Evolutionary conservation across 2,113 vertebrate species (phyloP).

Genomic region (Sarotherodon lohbergeri): DNA sequence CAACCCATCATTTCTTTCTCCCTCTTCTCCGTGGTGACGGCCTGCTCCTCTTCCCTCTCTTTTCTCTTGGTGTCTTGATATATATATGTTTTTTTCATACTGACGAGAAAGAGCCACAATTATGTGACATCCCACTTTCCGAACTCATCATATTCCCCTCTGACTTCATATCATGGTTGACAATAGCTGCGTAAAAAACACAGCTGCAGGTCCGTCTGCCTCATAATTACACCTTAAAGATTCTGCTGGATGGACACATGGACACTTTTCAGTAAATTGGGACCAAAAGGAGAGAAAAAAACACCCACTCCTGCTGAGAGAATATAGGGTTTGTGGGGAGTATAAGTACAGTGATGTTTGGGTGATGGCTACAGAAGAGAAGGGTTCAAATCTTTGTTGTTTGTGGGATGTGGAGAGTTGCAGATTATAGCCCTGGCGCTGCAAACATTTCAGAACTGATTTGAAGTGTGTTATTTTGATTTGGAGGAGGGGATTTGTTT

Average conservation of each 20-base stretch:
- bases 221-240: constrained; percentile 12
- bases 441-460: not conserved
- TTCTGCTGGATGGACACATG: not conserved
- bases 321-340: not conserved
- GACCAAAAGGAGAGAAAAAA: not conserved
- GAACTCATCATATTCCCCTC: not conserved
- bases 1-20: not conserved
- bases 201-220: not conserved
- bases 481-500: not conserved
- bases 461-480: not conserved
- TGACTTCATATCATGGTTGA: not conserved
- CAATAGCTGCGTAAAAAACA: not conserved
- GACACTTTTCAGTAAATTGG: not conserved
- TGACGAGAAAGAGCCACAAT: not conserved
- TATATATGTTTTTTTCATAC: not conserved
- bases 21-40: not conserved
- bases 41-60: not conserved
- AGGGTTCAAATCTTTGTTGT: not conserved
- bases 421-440: not conserved
- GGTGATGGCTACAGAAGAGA: not conserved
- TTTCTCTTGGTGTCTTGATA: not conserved
- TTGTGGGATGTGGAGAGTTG: not conserved
- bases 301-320: not conserved
- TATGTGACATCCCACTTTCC: not conserved
- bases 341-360: not conserved